Percentiles rank a stretch among this genome's conserved stretches.
Evolutionary conservation across 2,888 invertebrate genomes (phyloP).

Genomic region (Ophion ventricosus): DNA sequence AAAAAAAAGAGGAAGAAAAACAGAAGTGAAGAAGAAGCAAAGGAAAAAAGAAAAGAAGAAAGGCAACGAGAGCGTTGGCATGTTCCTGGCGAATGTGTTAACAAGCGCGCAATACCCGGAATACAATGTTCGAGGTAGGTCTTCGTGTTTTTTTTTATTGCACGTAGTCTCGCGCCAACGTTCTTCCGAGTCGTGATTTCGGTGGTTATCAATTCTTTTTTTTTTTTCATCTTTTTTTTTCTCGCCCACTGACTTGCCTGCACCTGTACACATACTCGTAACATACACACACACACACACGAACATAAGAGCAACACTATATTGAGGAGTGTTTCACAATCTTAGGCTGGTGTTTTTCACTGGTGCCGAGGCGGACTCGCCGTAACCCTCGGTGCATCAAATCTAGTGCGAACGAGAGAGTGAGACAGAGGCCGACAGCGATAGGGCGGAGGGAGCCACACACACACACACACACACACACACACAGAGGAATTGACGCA

Average conservation of each 20-base stretch:
- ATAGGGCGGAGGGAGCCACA: too few relatives aligned
- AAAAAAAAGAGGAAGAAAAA: slow-evolving; percentile 25
- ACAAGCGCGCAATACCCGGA: slow-evolving; percentile 63
- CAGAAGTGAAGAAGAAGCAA: neutral
- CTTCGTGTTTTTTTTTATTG: slow-evolving; percentile 31
- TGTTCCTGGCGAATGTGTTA: slow-evolving; percentile 63
- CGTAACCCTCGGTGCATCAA: slow-evolving; percentile 54
- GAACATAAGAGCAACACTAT: neutral
- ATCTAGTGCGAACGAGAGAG: slow-evolving; percentile 39
- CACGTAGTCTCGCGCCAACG: slow-evolving; percentile 11
- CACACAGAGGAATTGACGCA: neutral
- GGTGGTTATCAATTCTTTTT: slow-evolving; percentile 24
- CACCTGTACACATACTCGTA: slow-evolving; percentile 26
- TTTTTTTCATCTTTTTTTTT: neutral
- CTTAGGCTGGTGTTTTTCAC: slow-evolving; percentile 53
- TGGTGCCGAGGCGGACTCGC: slow-evolving; percentile 46
- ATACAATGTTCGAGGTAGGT: slow-evolving; percentile 67
- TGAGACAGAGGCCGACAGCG: neutral
- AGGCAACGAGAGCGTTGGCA: slow-evolving; percentile 50
- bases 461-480: too few relatives aligned
- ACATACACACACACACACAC: slow-evolving; percentile 1
- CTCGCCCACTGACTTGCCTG: slow-evolving; percentile 10
- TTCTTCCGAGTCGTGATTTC: slow-evolving; percentile 16
- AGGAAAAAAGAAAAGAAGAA: neutral
- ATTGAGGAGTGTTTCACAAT: slow-evolving; percentile 54